Base-by-base conservation (phyloP, 2,113 vertebrate genomes). In the Chionis minor region DNA sequence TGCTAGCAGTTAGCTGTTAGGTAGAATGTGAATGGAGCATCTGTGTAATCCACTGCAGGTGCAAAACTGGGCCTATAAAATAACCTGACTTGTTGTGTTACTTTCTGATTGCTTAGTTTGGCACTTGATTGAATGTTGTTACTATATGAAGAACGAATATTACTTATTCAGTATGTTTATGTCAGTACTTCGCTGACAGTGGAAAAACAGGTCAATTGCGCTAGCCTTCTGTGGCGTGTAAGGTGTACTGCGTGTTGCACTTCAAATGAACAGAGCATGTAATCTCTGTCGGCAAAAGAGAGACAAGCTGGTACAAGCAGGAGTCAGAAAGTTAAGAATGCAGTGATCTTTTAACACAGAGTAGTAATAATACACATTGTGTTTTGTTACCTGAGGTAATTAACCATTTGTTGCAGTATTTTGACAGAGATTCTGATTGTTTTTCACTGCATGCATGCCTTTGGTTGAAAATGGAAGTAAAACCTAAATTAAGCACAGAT, bases 261-360 rank as follows among this genome's bases (percentile, higher is more conserved):
- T 92, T 85, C 28, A 45, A 14, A 52, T 51, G 75, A 85, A 81
- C 42, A 74, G n/a, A 52, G 24, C 40, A 8, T 49, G 8, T 78
- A 83, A 56, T 82, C 42, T 94, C 51, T 62, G 47, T 8, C 69
- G 38, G 30, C 63, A 63, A 58, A 92, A 88, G 40, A 33, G 20
- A 88, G 62, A 62, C 49, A 65, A 55, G 86, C 38, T n/a, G 47
- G 52, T 80, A 91, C 67, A 97, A 91, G 84, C 24, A 49, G 14
- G 54, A 92, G 35, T 88, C 49, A 72, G 63, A 55, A 79, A 88
- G 47, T 85, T 94, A 84, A 92, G 85, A 96, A 70, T 56, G 58
- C 42, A 56, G 27, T 42, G 49, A 54, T 90, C 27, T 93, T 71
- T 49, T 74, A 66, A 74, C 69, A 77, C 18, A n/a, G 58, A 30